phyloP scores from a whole-genome alignment of 2,113 vertebrate species.

The Eudyptes chrysolophus region DNA sequence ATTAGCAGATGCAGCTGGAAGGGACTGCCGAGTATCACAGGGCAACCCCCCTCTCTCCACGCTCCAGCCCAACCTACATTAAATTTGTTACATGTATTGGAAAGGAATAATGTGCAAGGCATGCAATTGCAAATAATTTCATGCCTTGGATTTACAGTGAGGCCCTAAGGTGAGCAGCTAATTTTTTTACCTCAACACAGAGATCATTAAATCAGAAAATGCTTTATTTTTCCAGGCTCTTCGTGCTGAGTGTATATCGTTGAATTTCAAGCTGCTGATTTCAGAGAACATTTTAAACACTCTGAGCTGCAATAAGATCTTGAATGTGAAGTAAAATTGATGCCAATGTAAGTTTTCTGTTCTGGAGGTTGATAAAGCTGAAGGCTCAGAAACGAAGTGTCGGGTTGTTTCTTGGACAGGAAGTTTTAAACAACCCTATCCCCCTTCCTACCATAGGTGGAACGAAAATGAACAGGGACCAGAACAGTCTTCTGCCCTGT shows the following conservation, averaged over 20 bases:
- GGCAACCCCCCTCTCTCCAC: neutral
- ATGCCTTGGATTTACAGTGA: slow-evolving; percentile 22
- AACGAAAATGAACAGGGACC: neutral
- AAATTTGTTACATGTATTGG: neutral
- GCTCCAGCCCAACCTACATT: neutral
- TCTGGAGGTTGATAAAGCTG: neutral
- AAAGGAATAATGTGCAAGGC: neutral
- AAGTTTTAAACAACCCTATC: neutral
- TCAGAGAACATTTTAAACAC: neutral
- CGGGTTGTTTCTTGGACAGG: neutral
- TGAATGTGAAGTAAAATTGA: neutral
- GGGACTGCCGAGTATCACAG: neutral
- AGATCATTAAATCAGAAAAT: slow-evolving; percentile 28
- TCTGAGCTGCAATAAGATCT: neutral
- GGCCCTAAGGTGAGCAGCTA: slow-evolving; percentile 6
- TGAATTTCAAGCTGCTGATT: slow-evolving; percentile 25
- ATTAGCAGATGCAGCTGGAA: slow-evolving; percentile 32
- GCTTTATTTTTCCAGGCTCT: neutral
- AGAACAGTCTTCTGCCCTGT: neutral
- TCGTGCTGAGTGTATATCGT: neutral
- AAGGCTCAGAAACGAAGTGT: neutral
- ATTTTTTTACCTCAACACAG: slow-evolving; percentile 37
- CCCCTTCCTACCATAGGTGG: neutral
- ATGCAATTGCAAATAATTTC: slow-evolving; percentile 31
- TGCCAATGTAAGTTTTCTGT: neutral